Evolutionary conservation across 2,113 vertebrate species (phyloP).

Genomic region (Corvus moneduloides): DNA sequence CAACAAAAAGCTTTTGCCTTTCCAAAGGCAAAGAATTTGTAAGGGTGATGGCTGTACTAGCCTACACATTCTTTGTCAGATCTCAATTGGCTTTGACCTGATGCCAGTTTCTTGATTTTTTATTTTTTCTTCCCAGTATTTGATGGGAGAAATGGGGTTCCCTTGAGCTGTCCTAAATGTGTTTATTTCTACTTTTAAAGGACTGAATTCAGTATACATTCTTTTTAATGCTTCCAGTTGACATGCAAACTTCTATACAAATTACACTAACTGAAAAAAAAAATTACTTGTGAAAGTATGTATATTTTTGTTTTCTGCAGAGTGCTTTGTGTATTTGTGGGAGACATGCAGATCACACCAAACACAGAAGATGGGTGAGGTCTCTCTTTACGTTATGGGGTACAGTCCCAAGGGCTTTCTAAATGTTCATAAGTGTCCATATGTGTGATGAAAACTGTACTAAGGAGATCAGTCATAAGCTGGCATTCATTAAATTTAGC

Average conservation of each 20-base stretch:
- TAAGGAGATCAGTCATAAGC: not conserved
- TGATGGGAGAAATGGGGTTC: not conserved
- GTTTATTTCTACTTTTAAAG: not conserved
- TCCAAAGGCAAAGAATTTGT: not conserved
- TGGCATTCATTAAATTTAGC: not conserved
- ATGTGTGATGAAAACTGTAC: not conserved
- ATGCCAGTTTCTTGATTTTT: not conserved
- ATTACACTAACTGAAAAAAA: not conserved
- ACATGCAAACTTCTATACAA: not conserved
- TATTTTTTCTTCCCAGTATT: not conserved
- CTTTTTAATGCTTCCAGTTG: not conserved
- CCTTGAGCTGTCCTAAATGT: not conserved
- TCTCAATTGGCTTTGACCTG: not conserved
- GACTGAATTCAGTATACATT: not conserved
- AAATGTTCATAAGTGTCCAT: not conserved
- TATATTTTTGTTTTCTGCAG: slow-evolving; percentile 63
- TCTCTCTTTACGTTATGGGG: not conserved
- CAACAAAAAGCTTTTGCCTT: not conserved
- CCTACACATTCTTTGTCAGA: not conserved
- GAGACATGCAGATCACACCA: slow-evolving; percentile 67
- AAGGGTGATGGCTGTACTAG: not conserved
- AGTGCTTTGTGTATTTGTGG: slow-evolving; percentile 82
- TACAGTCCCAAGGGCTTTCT: not conserved
- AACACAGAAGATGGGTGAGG: slow-evolving; percentile 77
- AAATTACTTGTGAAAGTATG: not conserved